Conservation (phyloP, 2,797 vertebrate species). For the Fistularia tabacaria region DNA sequence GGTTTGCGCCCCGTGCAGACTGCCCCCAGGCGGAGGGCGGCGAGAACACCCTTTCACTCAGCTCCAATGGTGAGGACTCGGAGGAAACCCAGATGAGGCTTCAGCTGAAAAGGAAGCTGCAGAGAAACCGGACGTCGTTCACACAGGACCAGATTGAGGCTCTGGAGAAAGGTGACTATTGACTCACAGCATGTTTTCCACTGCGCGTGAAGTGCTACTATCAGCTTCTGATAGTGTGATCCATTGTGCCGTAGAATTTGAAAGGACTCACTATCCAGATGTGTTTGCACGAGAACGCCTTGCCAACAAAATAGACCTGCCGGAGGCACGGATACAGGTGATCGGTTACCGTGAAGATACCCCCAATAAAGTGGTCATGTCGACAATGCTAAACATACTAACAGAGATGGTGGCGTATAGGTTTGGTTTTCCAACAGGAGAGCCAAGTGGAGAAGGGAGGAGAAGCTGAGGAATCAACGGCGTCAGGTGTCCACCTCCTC, state of each 20-base stretch:
- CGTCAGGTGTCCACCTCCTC: conserved; percentile 91
- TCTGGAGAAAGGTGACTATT: conserved; percentile 89
- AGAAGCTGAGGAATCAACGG: conserved; percentile 94
- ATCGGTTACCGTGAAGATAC: not conserved
- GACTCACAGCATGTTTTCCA: not conserved
- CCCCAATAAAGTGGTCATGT: no score
- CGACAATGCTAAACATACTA: no score
- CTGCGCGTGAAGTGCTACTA: not conserved
- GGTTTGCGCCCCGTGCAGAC: conserved; percentile 66
- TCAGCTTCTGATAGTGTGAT: not conserved
- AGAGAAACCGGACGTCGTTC: conserved; percentile 97
- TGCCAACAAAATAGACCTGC: conserved; percentile 98
- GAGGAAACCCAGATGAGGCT: conserved; percentile 98
- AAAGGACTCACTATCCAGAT: conserved; percentile 98
- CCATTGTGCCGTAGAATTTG: conserved; percentile 83
- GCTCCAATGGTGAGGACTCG: conserved; percentile 90
- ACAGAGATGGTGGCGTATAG: conserved; percentile 57
- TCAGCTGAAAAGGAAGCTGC: conserved; percentile 96
- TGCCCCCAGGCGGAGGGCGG: conserved; percentile 87
- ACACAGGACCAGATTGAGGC: conserved; percentile 99
- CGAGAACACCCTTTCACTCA: conserved; percentile 90
- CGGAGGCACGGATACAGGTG: conserved; percentile 99
- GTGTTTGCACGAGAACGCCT: conserved; percentile 98
- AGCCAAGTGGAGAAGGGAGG: conserved; percentile 98
- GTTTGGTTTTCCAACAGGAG: conserved; percentile 99